Conservation (phyloP, 2,113 vertebrate genomes). For the Malurus melanocephalus region DNA sequence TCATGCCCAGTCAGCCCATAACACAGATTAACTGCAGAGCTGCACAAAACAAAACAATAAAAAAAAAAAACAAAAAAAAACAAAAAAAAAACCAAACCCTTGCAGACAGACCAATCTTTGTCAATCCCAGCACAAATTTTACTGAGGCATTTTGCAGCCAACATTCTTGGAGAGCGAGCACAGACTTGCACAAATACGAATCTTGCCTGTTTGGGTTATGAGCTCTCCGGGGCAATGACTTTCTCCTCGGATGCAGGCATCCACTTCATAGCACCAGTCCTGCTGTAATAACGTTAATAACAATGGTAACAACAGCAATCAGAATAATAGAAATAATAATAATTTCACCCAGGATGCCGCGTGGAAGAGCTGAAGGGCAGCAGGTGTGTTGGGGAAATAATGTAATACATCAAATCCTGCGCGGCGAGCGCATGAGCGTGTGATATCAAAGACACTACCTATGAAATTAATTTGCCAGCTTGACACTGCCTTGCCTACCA, state of each 20-base stretch:
- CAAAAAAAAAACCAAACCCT: not conserved
- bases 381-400: conserved; percentile 39
- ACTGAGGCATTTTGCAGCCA: not conserved
- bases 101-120: conserved; percentile 2
- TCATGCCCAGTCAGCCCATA: not conserved
- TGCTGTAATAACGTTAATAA: not conserved
- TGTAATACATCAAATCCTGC: not conserved
- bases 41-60: not conserved
- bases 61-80: too few relatives aligned
- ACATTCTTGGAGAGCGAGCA: conserved; percentile 27
- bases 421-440: not conserved
- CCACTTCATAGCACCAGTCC: not conserved
- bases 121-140: not conserved
- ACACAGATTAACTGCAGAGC: not conserved
- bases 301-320: not conserved
- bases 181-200: not conserved
- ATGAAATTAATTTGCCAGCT: conserved; percentile 43
- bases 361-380: conserved; percentile 45
- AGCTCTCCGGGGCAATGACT: conserved; percentile 36
- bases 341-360: not conserved
- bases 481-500: conserved; percentile 48
- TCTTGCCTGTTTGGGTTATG: not conserved
- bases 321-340: conserved; percentile 25
- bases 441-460: conserved; percentile 48
- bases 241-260: not conserved